Evolutionary conservation across 2,113 vertebrate species (phyloP).

Genomic region (Tursiops truncatus): DNA sequence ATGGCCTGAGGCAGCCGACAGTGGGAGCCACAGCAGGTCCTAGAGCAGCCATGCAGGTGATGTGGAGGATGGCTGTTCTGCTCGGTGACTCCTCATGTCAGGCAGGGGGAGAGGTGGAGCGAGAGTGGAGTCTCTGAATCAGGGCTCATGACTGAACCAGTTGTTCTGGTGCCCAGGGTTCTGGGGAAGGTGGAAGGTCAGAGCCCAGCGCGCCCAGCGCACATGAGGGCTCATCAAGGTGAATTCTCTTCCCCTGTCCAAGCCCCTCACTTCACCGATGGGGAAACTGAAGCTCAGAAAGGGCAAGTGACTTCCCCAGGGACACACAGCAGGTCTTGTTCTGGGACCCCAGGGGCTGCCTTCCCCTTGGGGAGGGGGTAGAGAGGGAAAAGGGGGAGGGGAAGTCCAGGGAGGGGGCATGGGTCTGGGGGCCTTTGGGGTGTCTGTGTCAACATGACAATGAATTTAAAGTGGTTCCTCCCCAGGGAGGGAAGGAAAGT

Average conservation of each 20-base stretch:
- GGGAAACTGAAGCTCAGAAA: neutral
- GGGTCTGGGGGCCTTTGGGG: neutral
- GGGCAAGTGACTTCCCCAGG: neutral
- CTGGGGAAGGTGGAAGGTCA: neutral
- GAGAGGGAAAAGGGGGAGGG: accelerated
- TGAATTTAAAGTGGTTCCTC: neutral
- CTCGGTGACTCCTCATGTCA: neutral
- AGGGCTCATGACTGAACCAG: neutral
- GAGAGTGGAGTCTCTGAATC: neutral
- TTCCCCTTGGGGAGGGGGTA: neutral
- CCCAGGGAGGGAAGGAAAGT: neutral
- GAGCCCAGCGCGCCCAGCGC: neutral
- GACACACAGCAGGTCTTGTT: neutral
- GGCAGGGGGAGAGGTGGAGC: neutral
- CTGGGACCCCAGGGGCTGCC: neutral
- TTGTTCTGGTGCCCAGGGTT: neutral
- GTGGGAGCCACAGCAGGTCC: neutral
- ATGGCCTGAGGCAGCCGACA: neutral
- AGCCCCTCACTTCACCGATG: neutral
- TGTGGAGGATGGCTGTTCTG: neutral
- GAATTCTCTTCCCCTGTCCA: neutral
- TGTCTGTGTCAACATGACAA: neutral
- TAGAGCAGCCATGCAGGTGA: no score
- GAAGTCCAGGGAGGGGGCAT: accelerated
- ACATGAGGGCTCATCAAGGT: neutral